Evolutionary conservation across 2,113 vertebrate species (phyloP).

Genomic region (Scomber colias): DNA sequence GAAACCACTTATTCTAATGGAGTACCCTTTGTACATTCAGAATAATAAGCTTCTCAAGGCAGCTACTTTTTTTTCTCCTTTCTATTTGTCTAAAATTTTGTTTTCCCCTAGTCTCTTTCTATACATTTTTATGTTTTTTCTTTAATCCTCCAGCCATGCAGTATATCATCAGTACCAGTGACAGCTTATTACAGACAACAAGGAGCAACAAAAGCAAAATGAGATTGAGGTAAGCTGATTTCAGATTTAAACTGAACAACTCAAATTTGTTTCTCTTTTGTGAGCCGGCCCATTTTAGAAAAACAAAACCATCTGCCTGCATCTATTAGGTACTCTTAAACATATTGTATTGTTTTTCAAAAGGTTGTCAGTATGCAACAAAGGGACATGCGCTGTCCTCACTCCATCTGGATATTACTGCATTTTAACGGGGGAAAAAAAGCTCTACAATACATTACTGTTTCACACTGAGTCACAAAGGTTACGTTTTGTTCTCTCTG

Average conservation of each 20-base stretch:
- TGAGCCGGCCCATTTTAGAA: slow-evolving; percentile 54
- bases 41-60: slow-evolving; percentile 50
- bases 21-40: slow-evolving; percentile 37
- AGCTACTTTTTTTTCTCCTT: slow-evolving; percentile 35
- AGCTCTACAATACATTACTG: no score
- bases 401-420: background rate
- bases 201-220: slow-evolving; percentile 74
- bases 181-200: slow-evolving; percentile 68
- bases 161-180: slow-evolving; percentile 24
- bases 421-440: background rate
- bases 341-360: slow-evolving; percentile 29
- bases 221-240: slow-evolving; percentile 83
- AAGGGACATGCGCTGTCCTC: background rate
- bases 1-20: slow-evolving; percentile 71
- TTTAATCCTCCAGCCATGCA: slow-evolving; percentile 61
- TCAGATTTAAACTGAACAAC: slow-evolving; percentile 79
- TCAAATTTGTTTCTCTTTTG: slow-evolving; percentile 69
- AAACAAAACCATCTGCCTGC: slow-evolving; percentile 78
- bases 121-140: slow-evolving; percentile 47
- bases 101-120: slow-evolving; percentile 43
- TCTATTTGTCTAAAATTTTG: slow-evolving; percentile 46
- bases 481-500: background rate
- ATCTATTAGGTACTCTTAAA: slow-evolving; percentile 15
- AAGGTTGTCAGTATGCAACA: background rate
- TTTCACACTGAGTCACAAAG: background rate